Evolutionary conservation across 2,888 invertebrate species (phyloP).

Genomic region (Sinohyriopsis cumingii): DNA sequence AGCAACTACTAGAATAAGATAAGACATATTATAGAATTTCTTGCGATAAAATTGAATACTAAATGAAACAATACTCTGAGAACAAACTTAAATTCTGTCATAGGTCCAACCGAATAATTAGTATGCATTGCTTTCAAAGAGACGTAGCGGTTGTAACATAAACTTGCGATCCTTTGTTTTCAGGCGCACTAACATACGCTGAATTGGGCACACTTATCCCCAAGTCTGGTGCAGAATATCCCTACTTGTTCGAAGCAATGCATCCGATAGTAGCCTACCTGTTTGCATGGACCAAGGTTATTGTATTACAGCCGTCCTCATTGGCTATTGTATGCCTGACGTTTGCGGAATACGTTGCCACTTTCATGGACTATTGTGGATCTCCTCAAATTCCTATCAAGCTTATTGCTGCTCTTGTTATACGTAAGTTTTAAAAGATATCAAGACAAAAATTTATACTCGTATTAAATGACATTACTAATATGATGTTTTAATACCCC

Average conservation of each 20-base stretch:
- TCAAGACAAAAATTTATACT: too few relatives aligned
- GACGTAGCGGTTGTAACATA: too few relatives aligned
- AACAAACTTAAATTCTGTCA: too few relatives aligned
- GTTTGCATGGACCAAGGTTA: slow-evolving; percentile 76
- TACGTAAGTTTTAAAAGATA: slow-evolving; percentile 53
- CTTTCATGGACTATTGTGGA: slow-evolving; percentile 61
- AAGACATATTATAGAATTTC: too few relatives aligned
- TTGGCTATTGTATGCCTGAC: slow-evolving; percentile 73
- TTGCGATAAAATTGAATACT: too few relatives aligned
- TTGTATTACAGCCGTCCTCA: slow-evolving; percentile 67
- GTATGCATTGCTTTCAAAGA: too few relatives aligned
- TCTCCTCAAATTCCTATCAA: slow-evolving; percentile 50
- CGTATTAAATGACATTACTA: too few relatives aligned
- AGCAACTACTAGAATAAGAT: too few relatives aligned
- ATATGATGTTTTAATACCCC: too few relatives aligned
- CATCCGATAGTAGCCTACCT: slow-evolving; percentile 73
- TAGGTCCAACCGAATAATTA: too few relatives aligned
- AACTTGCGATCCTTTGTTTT: not conserved
- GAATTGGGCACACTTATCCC: slow-evolving; percentile 86
- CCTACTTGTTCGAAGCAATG: slow-evolving; percentile 75
- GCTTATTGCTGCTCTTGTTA: slow-evolving; percentile 44
- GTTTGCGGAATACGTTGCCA: slow-evolving; percentile 60
- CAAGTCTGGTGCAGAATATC: slow-evolving; percentile 86
- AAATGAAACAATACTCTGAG: too few relatives aligned
- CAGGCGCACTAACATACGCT: slow-evolving; percentile 85